Base-by-base conservation (phyloP, 2,797 vertebrate species). In the Sebastes hopkinsi region DNA sequence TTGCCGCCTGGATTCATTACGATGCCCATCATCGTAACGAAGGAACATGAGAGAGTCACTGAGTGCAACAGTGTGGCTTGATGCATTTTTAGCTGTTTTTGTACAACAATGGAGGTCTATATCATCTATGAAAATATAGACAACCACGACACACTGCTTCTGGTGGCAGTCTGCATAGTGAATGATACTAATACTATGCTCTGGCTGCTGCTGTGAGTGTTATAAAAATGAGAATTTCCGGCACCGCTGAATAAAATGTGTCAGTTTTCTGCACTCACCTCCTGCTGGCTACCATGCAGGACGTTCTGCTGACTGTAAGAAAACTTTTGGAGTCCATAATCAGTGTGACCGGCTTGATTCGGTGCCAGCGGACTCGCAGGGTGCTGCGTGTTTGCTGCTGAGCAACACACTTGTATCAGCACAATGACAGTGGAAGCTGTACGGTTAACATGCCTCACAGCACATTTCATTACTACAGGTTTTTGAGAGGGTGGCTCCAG, bases 261-360 rank as follows among this genome's bases (percentile, higher is more conserved):
- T 72, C 27, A 56, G 32, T 70, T 80, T 67, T 58, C 30, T 52
- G 42, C 16, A 46, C 56, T 81, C 12, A n/a, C 18, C 16, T 61
- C 82, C 62, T 58, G 36, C 77, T 73, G 68, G 11, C 52, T 25
- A 71, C 58, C 42, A 18, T 18, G 42, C 77, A 67, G 8, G 50
- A 77, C 4, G 2, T 80, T 87, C 69, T 86, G 77, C 81, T 90
- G 83, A 90, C 54, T 81, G 58, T 34, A 76, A 76, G 70, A 79
- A 83, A 87, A 79, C 27, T 1, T 18, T n/a, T 52, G 50, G 50
- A 52, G 65, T 32, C 52, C 32, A 36, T 69, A 87, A 89, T 87
- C 80, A 76, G 23, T 16, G 72, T 56, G 87, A 71, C 68, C 1
- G 10, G 54, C 64, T 89, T 77, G 78, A 80, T 58, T 80, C 0